A percentile compares a stretch with the other conserved stretches of the same genome.
These are phyloP conservation scores for Ciona savignyi DNA, from an alignment of 23 tunicate species.

Conservation along the genomic window DNA sequence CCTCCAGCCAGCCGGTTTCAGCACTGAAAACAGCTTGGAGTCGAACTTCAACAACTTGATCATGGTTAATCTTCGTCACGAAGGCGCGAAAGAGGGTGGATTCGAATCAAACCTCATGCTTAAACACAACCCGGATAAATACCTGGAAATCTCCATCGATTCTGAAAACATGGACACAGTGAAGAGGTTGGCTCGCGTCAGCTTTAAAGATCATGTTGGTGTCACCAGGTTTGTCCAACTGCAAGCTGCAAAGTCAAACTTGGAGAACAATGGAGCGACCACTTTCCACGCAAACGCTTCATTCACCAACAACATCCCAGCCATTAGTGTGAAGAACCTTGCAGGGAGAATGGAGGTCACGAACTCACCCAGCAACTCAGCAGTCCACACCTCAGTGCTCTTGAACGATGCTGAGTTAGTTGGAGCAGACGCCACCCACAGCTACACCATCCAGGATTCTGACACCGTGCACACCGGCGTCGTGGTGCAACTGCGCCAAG, in stretches of 20 bases:
- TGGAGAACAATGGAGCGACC: too few relatives aligned
- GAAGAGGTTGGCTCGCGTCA: neutral
- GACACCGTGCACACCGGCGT: neutral
- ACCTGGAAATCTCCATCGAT: neutral
- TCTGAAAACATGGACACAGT: neutral
- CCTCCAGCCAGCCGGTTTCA: constrained; percentile 6
- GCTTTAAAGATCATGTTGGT: neutral
- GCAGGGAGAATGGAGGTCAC: too few relatives aligned
- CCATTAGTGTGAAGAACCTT: too few relatives aligned
- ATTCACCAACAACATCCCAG: too few relatives aligned
- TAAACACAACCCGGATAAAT: neutral
- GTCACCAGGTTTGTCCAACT: constrained; percentile 4
- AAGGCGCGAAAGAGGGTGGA: constrained; percentile 6
- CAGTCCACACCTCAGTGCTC: too few relatives aligned
- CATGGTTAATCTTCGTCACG: constrained; percentile 12
- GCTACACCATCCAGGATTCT: neutral
- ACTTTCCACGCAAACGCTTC: too few relatives aligned
- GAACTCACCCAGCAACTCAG: too few relatives aligned
- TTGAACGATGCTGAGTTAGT: constrained; percentile 6
- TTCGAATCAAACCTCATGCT: constrained; percentile 11
- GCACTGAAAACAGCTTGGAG: constrained; percentile 7
- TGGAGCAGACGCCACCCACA: constrained; percentile 4
- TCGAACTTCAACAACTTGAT: constrained; percentile 20
- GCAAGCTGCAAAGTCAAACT: neutral
- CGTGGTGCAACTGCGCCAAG: constrained; percentile 5